Evolutionary conservation across 2,113 vertebrate species (phyloP), one percentile per base, ranked within the genome.

Genomic region (Tricholaema leucomelas): DNA sequence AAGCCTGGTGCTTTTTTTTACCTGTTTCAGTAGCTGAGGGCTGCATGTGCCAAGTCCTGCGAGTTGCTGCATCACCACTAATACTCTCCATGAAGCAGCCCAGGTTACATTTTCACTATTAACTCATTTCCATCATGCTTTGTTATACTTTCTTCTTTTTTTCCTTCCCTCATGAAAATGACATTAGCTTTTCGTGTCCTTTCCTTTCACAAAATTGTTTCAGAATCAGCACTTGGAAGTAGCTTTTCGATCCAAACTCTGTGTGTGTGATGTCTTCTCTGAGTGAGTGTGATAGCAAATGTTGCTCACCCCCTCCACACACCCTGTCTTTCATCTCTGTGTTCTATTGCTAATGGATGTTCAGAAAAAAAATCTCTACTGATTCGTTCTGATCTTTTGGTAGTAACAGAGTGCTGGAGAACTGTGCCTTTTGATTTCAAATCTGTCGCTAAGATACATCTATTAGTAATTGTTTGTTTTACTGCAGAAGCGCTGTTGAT

Each of bases 401-500:
- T 92, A 79, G 78, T 77, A 84, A 55, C 67, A 94, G 78, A 87
- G 58, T 64, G 55, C 83, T 85, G 75, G 69, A 91, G 72, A 54
- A 55, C 90, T 5, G 3, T 15, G 70, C 72, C 71, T 92, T 92
- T 94, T 48, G 40, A 82, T 88, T 91, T 86, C 50, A 92, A 91
- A 75, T 83, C 78, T 91, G 76, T 94, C 80, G 84, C 67, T 81
- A 60, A 89, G 87, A 77, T 87, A 77, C 82, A 74, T 93, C 82
- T 92, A 91, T 96, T 95, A 93, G 81, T 91, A 94, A 93, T 69
- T 96, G 91, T 96, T 96, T 95, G 93, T 94, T 96, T 93, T 94
- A 64, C 64, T 91, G 91, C 56, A 91, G 85, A 70, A 94, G 85
- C 75, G 56, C 75, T 93, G 84, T 94, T 96, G 89, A 89, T 95